Evolutionary conservation across 2,113 vertebrate species (phyloP).

Genomic region (Gambusia holbrooki): DNA sequence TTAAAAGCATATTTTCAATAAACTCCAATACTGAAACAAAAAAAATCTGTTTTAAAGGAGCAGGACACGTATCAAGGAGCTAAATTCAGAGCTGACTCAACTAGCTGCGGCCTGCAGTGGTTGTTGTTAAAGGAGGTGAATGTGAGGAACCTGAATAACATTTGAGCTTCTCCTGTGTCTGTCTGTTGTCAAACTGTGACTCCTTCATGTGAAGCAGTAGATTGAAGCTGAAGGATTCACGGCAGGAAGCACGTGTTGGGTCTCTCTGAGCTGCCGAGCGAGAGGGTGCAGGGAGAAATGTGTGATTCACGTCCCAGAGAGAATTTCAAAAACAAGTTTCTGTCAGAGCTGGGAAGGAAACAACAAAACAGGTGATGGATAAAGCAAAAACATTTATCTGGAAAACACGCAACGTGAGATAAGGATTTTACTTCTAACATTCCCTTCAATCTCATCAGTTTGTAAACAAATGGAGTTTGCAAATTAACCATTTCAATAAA

Average conservation of each 20-base stretch:
- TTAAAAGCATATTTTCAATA: neutral
- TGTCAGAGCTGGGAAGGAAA: neutral
- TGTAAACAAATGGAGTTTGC: too few species aligned
- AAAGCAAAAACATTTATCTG: neutral
- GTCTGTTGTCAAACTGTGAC: neutral
- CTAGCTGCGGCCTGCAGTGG: neutral
- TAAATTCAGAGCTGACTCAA: neutral
- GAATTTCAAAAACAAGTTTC: neutral
- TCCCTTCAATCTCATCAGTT: too few species aligned
- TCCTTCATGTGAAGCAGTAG: too few species aligned
- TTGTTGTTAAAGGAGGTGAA: neutral
- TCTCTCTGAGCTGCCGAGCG: too few species aligned
- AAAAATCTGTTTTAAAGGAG: neutral
- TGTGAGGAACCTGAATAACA: neutral
- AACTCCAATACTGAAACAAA: too few species aligned
- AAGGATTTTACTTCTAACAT: too few species aligned
- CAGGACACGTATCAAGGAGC: neutral
- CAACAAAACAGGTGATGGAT: neutral
- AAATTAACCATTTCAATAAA: too few species aligned
- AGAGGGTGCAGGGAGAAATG: too few species aligned
- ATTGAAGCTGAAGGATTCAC: neutral
- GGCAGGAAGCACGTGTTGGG: neutral
- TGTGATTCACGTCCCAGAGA: too few species aligned
- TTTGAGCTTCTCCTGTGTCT: neutral
- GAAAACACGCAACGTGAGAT: too few species aligned